Evolutionary conservation across 2,888 invertebrate species (phyloP).

Genomic region (Xestoiulus laeticollis): DNA sequence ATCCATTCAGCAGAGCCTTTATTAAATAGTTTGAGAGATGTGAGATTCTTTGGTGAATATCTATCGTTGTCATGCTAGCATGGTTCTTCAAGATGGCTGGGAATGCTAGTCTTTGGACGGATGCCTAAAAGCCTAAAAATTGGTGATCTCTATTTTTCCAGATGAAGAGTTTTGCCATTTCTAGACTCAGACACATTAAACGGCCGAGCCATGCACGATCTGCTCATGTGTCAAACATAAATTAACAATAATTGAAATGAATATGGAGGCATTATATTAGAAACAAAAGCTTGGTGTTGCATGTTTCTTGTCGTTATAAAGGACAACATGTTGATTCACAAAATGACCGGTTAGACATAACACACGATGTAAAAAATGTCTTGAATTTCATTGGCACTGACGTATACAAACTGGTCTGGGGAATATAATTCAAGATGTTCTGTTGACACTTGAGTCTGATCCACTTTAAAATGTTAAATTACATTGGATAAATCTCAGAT

Average conservation of each 20-base stretch:
- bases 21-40: too few species aligned
- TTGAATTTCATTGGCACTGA: not conserved
- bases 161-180: not conserved
- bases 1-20: too few species aligned
- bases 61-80: too few species aligned
- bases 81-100: too few species aligned
- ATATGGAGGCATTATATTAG: slow-evolving; percentile 28
- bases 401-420: not conserved
- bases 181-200: not conserved
- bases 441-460: not conserved
- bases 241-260: not conserved
- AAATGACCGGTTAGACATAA: slow-evolving; percentile 24
- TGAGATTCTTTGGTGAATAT: too few species aligned
- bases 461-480: not conserved
- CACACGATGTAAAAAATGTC: not conserved
- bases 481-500: not conserved
- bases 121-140: too few species aligned
- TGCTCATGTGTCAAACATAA: not conserved
- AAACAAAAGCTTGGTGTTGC: not conserved
- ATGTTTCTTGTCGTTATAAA: not conserved
- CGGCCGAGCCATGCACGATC: not conserved
- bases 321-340: slow-evolving; percentile 31
- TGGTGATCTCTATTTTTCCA: too few species aligned
- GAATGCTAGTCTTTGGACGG: too few species aligned
- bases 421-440: not conserved